Conservation (phyloP, 2,113 vertebrate species). For the Rhombomys opimus region DNA sequence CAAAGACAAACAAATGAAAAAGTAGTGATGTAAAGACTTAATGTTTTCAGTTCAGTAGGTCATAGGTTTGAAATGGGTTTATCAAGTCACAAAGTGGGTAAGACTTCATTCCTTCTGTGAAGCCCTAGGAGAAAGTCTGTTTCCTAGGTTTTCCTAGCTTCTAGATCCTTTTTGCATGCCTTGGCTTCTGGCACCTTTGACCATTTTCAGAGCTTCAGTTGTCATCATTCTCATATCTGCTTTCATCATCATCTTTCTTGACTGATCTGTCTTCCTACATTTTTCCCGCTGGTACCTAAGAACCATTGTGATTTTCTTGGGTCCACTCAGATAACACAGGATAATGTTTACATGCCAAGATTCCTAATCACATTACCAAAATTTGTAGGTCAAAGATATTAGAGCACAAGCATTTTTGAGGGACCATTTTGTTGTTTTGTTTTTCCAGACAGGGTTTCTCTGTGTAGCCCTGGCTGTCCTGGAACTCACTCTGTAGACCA, state of each 20-base stretch:
- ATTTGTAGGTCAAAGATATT: background rate
- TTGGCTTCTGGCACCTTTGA: background rate
- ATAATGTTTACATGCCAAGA: background rate
- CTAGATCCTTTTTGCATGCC: background rate
- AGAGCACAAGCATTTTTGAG: background rate
- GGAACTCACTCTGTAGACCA: too few species aligned
- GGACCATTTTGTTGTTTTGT: background rate
- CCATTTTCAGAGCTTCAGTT: background rate
- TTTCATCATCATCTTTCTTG: background rate
- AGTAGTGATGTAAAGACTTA: background rate
- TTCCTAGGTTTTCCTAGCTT: background rate
- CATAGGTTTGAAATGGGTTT: conserved; percentile 7
- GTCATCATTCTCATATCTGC: background rate
- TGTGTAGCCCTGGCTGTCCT: too few species aligned
- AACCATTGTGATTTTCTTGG: background rate
- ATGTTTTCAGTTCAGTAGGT: background rate
- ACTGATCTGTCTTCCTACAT: background rate
- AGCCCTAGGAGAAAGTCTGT: background rate
- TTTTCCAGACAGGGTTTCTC: too few species aligned
- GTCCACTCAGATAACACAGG: background rate
- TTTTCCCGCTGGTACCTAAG: background rate
- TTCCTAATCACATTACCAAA: background rate
- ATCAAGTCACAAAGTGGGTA: background rate
- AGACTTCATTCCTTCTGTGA: background rate
- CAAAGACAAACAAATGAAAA: background rate